Conservation (phyloP, 2,888 invertebrate genomes). For the Sinohyriopsis cumingii region DNA sequence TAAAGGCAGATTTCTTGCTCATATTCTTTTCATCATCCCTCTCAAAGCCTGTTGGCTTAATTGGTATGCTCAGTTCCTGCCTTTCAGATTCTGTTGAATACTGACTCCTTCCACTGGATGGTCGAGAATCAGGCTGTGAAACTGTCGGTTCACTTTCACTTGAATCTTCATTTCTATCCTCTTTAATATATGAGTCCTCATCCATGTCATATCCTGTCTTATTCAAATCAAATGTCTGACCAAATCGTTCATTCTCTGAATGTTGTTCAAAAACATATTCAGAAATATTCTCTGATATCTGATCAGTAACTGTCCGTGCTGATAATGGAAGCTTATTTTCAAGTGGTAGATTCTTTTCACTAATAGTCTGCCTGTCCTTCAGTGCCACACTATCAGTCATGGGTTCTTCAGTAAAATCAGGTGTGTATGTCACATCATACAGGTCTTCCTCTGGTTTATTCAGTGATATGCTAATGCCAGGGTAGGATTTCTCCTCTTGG, state of each 20-base stretch:
- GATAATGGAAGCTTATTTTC: conserved; percentile 25
- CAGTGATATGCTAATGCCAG: neutral
- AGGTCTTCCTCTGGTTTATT: conserved; percentile 25
- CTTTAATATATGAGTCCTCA: conserved; percentile 26
- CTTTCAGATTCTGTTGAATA: too few relatives aligned
- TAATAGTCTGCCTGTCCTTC: conserved; percentile 31
- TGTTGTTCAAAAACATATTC: conserved; percentile 31
- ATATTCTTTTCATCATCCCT: too few relatives aligned
- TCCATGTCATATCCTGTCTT: conserved; percentile 38
- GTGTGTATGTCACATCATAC: conserved; percentile 37
- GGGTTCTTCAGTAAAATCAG: conserved; percentile 46
- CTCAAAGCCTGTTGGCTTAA: too few relatives aligned
- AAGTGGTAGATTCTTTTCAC: conserved; percentile 17
- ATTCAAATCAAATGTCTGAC: conserved; percentile 33
- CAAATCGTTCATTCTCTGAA: conserved; percentile 33
- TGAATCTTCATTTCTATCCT: conserved; percentile 5
- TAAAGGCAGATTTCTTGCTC: too few relatives aligned
- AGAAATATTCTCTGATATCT: conserved; percentile 56
- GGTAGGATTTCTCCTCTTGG: conserved; percentile 10
- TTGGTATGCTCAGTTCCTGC: too few relatives aligned
- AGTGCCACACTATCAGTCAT: conserved; percentile 32
- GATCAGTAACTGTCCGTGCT: conserved; percentile 32
- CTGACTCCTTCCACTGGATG: conserved; percentile 45
- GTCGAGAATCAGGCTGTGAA: conserved; percentile 44
- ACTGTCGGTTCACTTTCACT: conserved; percentile 5